Evolutionary conservation across 1,140 invertebrate genomes (phyloP).

Genomic region (Macrostomum lignano): DNA sequence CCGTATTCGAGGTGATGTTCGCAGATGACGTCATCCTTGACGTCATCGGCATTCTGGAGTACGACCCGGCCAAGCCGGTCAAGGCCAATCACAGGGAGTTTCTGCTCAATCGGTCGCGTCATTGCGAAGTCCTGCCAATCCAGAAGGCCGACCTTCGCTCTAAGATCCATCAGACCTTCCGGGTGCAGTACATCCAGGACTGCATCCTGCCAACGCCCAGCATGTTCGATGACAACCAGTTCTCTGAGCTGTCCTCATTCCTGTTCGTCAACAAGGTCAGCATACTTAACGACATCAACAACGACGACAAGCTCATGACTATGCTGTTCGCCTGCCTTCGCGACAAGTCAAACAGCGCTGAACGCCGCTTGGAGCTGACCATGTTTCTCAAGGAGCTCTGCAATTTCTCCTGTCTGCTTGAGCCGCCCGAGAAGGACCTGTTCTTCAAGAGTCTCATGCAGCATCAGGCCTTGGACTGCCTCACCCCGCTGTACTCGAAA

Average conservation of each 20-base stretch:
- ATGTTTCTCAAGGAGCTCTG: slow-evolving; percentile 95
- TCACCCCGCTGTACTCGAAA: too few relatives aligned
- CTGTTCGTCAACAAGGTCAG: slow-evolving; percentile 99
- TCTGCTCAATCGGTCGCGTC: slow-evolving; percentile 49
- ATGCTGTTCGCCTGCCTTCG: slow-evolving; percentile 73
- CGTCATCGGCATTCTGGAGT: slow-evolving; percentile 88
- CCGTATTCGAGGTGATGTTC: slow-evolving; percentile 89
- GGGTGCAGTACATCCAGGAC: slow-evolving; percentile 98
- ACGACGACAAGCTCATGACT: slow-evolving; percentile 76
- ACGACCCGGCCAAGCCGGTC: slow-evolving; percentile 46
- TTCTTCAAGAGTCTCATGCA: too few relatives aligned
- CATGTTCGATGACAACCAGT: slow-evolving; percentile 92
- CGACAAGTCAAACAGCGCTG: slow-evolving; percentile 49
- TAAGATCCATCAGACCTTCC: slow-evolving; percentile 96
- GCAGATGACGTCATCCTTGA: slow-evolving; percentile 70
- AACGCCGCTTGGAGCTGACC: slow-evolving; percentile 65
- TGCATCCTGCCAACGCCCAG: slow-evolving; percentile 92
- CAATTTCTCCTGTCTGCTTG: slow-evolving; percentile 87
- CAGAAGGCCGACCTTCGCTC: slow-evolving; percentile 67
- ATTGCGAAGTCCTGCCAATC: slow-evolving; percentile 70
- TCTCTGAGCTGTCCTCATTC: slow-evolving; percentile 82
- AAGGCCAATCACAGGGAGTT: slow-evolving; percentile 78
- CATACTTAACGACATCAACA: slow-evolving; percentile 66
- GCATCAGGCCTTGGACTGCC: too few relatives aligned
- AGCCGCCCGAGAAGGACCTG: slow-evolving; percentile 72